Percentiles rank a stretch among this genome's conserved stretches.
These are phyloP conservation scores for Cacatua alba DNA, from an alignment of 2,113 vertebrate species.

Conservation along the genomic window DNA sequence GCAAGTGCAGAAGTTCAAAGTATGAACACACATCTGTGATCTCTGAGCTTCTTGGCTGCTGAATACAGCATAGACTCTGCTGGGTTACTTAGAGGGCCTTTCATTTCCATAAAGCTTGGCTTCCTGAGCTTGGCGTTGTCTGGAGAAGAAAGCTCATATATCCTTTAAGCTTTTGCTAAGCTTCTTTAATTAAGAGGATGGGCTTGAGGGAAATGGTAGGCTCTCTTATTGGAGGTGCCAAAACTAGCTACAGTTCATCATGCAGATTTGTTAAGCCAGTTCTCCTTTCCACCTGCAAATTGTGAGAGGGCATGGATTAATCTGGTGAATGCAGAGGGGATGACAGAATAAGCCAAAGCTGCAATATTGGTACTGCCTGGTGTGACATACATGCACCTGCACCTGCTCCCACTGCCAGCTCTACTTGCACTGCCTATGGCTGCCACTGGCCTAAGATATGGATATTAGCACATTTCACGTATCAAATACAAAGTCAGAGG, in stretches of 20 bases:
- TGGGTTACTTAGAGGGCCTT: not conserved
- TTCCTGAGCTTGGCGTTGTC: not conserved
- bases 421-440: not conserved
- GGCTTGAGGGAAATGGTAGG: not conserved
- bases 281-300: not conserved
- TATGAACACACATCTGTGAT: not conserved
- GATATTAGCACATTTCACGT: not conserved
- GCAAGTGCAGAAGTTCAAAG: not conserved
- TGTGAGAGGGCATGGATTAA: not conserved
- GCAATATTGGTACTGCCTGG: not conserved
- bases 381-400: not conserved
- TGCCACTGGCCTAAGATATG: not conserved
- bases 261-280: not conserved
- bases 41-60: not conserved
- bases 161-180: not conserved
- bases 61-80: not conserved
- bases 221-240: not conserved
- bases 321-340: not conserved
- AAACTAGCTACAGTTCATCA: not conserved
- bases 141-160: not conserved
- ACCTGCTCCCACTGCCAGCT: not conserved
- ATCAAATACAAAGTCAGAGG: not conserved
- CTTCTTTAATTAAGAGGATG: not conserved
- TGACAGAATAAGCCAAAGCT: not conserved
- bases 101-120: not conserved